These are phyloP conservation scores for Steatocranus sp. DNA, from an alignment of 2,797 vertebrate genomes.

Conservation along the genomic window DNA sequence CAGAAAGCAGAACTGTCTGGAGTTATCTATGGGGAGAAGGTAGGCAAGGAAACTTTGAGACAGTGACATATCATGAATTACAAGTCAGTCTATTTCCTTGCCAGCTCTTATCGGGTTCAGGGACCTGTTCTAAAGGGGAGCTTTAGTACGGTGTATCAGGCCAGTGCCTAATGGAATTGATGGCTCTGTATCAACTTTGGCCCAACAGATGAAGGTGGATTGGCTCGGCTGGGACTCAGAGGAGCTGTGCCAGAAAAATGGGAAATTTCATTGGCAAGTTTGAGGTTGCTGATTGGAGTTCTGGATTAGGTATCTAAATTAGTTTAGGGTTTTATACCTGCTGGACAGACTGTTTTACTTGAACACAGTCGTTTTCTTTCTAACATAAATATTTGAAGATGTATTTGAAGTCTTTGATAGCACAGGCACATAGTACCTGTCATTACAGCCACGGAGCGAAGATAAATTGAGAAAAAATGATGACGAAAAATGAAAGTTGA, in stretches of 20 bases:
- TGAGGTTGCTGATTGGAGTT: slow-evolving; percentile 19
- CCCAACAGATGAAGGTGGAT: slow-evolving; percentile 14
- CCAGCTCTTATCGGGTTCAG: slow-evolving; percentile 62
- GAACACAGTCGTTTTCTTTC: not conserved
- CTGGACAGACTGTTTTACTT: not conserved
- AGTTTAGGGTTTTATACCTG: not conserved
- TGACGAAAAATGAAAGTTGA: not conserved
- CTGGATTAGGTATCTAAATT: slow-evolving; percentile 20
- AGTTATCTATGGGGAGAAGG: slow-evolving; percentile 55
- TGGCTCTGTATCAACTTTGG: slow-evolving; percentile 73
- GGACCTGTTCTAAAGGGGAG: slow-evolving; percentile 58
- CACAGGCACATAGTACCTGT: not conserved
- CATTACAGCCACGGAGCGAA: not conserved
- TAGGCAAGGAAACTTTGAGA: slow-evolving; percentile 49
- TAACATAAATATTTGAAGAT: not conserved
- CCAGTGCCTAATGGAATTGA: slow-evolving; percentile 74
- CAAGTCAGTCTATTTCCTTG: slow-evolving; percentile 57
- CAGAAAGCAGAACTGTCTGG: slow-evolving; percentile 57
- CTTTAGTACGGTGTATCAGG: slow-evolving; percentile 64
- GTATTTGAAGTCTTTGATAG: not conserved
- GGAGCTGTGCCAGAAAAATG: slow-evolving; percentile 35
- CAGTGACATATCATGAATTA: slow-evolving; percentile 68
- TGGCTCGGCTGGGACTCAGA: slow-evolving; percentile 21
- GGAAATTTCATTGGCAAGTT: slow-evolving; percentile 3
- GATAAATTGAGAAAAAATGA: not conserved